Conservation (phyloP, 2,888 invertebrate species). For the Tridacna crocea region DNA sequence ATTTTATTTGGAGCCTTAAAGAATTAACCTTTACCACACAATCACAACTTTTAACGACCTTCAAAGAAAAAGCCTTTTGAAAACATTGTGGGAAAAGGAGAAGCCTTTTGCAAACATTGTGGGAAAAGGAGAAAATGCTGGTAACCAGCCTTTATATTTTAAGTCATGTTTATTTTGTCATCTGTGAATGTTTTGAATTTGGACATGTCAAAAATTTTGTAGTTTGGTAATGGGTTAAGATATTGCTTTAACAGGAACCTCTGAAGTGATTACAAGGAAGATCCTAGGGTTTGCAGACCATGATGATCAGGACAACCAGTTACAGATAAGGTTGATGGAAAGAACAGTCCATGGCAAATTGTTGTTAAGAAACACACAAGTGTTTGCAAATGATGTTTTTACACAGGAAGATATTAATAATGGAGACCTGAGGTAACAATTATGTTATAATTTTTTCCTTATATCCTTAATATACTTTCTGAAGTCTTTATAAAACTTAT, state of each 20-base stretch:
- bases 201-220: background rate
- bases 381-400: constrained; percentile 69
- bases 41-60: too few relatives aligned
- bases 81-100: constrained; percentile 3
- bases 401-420: constrained; percentile 77
- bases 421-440: constrained; percentile 69
- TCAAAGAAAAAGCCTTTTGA: background rate
- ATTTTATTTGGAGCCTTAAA: too few relatives aligned
- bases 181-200: background rate
- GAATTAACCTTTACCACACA: too few relatives aligned
- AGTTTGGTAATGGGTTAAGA: background rate
- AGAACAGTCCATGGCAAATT: constrained; percentile 73
- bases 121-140: background rate
- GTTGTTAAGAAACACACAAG: constrained; percentile 58
- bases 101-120: background rate
- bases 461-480: too few relatives aligned
- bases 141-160: background rate
- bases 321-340: constrained; percentile 68
- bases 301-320: constrained; percentile 68
- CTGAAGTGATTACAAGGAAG: constrained; percentile 63
- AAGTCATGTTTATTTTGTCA: background rate
- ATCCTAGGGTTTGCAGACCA: constrained; percentile 74
- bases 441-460: too few relatives aligned
- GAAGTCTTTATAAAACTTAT: too few relatives aligned
- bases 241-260: constrained; percentile 63